Conservation (phyloP, 2,797 vertebrate species). For the Mionectes olivaceus region DNA sequence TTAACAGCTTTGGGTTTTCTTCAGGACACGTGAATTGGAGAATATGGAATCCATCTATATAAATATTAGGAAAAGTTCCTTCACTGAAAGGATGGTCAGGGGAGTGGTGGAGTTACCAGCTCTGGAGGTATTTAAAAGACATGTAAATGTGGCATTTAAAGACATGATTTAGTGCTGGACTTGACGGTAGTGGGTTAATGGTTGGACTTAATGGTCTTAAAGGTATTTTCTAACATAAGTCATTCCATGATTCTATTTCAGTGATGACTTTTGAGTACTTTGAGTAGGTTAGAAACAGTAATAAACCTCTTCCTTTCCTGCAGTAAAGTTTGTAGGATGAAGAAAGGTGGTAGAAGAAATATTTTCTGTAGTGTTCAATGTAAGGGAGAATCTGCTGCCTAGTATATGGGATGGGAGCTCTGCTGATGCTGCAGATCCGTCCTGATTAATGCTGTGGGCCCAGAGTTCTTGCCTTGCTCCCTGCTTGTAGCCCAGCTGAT, state of each 20-base stretch:
- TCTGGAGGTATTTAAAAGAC: not conserved
- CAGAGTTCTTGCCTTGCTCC: not conserved
- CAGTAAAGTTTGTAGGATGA: not conserved
- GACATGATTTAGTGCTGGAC: not conserved
- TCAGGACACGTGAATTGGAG: not conserved
- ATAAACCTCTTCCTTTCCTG: not conserved
- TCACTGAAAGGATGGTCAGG: not conserved
- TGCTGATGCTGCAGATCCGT: not conserved
- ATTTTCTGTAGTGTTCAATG: not conserved
- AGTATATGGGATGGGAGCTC: not conserved
- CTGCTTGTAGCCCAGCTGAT: not conserved
- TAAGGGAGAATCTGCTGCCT: not conserved
- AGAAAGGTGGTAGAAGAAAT: not conserved
- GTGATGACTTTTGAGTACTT: not conserved
- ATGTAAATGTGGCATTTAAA: fast-evolving
- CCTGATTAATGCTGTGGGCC: not conserved
- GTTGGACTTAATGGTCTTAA: not conserved
- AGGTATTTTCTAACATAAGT: not conserved
- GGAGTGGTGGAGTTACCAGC: not conserved
- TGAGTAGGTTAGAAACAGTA: not conserved
- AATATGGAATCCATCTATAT: not conserved
- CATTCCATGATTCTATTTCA: not conserved
- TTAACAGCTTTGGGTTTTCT: not conserved
- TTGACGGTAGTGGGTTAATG: not conserved
- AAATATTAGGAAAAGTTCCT: not conserved